Conservation (phyloP, 2,797 vertebrate genomes). For the Meriones psammophilus region DNA sequence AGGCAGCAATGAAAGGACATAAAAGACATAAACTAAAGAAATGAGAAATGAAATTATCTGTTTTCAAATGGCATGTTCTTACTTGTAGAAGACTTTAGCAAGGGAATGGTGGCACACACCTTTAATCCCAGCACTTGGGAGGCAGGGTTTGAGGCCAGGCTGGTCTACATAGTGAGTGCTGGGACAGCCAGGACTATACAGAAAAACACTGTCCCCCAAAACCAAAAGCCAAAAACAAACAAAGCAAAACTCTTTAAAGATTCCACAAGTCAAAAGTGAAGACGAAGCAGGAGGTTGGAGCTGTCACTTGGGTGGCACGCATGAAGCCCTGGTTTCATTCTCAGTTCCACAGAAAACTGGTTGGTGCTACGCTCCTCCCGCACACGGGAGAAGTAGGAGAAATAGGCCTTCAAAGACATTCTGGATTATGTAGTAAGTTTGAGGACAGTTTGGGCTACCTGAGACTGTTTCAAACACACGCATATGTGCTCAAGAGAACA, state of each 20-base stretch:
- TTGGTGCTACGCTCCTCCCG: not conserved
- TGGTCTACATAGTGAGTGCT: not conserved
- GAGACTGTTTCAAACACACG: not conserved
- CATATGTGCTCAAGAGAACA: too few relatives aligned
- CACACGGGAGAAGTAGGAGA: not conserved
- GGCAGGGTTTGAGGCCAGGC: not conserved
- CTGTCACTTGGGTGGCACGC: not conserved
- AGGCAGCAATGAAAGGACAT: not conserved
- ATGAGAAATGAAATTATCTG: slow-evolving; percentile 22
- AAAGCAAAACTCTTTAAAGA: not conserved
- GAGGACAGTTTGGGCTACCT: not conserved
- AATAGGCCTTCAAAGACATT: not conserved
- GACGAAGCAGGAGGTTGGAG: not conserved
- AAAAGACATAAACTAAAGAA: not conserved
- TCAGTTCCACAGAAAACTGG: not conserved
- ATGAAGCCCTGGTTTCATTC: not conserved
- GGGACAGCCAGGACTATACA: not conserved
- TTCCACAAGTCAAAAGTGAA: not conserved
- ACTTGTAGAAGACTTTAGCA: not conserved
- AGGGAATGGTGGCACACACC: not conserved
- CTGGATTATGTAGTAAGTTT: not conserved
- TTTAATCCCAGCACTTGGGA: not conserved
- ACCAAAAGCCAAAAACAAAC: not conserved
- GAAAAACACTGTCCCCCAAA: not conserved
- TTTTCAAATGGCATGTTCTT: not conserved